Evolutionary conservation across 2,113 vertebrate genomes (phyloP), one percentile per base, ranked within the genome.

Genomic region (Eira barbara): DNA sequence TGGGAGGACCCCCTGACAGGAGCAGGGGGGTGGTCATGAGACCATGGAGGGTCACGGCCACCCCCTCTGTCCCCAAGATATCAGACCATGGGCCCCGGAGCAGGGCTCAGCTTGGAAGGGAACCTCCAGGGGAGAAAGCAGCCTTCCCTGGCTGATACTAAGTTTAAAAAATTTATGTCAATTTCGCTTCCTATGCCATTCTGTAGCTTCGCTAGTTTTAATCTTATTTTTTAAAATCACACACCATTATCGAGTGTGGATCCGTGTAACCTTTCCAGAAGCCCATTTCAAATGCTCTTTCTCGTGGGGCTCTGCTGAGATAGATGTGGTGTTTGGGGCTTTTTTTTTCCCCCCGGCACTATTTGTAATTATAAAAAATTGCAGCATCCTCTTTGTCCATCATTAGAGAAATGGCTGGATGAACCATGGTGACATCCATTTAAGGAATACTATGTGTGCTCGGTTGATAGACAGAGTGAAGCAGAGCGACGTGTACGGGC

Each of bases 361-460:
- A n/a, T 94, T 92, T 81, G 91, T 97, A 88, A 98, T 95, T 93
- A 79, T 83, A 59, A 89, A 84, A 95, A 92, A 96, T 92, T 49
- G 52, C 63, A 23, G 94, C 4, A 6, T 59, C 80, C 83, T 92
- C 63, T 36, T 36, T 89, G 83, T 47, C 86, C 27, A 0, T 92
- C 87, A 39, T 93, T 85, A 87, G 94, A 83, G 80, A 92, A 91
- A 25, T 10, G 42, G 88, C 84, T 52, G 78, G 39, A 17, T 79
- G 87, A 49, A 63, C 45, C 8, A 0, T 0, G 7, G 71, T 2
- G 57, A 52, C 76, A 63, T 3, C 71, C 90, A 52, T 39, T 57
- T 89, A 65, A 74, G 67, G 90, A 83, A 49, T 0, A 61, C 87
- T 49, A 1, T 52, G 82, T 52, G 6, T 65, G 0, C 10, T 3